phyloP scores from a whole-genome alignment of 1,140 invertebrate genomes.

The Drosophila lini region DNA sequence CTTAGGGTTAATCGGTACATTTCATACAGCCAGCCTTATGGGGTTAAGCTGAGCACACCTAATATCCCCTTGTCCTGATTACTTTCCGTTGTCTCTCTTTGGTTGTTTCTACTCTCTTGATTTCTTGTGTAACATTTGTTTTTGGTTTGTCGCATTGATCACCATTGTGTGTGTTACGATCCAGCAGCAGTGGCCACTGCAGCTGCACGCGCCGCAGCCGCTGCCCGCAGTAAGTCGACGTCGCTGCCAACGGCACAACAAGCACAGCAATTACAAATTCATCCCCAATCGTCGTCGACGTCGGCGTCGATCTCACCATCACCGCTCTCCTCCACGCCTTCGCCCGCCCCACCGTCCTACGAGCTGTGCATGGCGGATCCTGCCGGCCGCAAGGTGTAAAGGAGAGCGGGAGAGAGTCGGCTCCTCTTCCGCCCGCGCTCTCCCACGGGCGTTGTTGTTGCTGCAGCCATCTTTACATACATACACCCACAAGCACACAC shows the following conservation, averaged over 20 bases:
- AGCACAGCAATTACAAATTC: constrained; percentile 18
- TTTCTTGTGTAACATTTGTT: constrained; percentile 35
- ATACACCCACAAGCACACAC: constrained; percentile 7
- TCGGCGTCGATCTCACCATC: constrained; percentile 15
- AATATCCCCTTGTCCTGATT: background rate
- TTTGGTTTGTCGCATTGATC: constrained; percentile 25
- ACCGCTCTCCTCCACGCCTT: constrained; percentile 9
- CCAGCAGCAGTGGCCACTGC: constrained; percentile 41
- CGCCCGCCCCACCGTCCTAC: constrained; percentile 27
- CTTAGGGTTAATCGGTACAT: background rate
- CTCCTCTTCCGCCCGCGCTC: constrained; percentile 5
- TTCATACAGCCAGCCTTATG: background rate
- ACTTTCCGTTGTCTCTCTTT: constrained; percentile 24
- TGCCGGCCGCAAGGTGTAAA: constrained; percentile 22
- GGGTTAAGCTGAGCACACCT: constrained; percentile 8
- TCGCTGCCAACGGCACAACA: constrained; percentile 25
- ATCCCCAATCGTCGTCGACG: constrained; percentile 18
- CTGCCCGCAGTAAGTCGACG: constrained; percentile 37
- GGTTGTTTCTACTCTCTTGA: constrained; percentile 35
- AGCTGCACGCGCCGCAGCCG: constrained; percentile 35
- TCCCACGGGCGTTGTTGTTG: constrained; percentile 17
- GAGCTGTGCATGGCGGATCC: constrained; percentile 30
- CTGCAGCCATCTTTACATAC: constrained; percentile 19
- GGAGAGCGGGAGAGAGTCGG: constrained; percentile 2
- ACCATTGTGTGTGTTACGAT: constrained; percentile 11